Evolutionary conservation across 1,140 invertebrate genomes (phyloP), one percentile per base, ranked within the genome.

Genomic region (Drosophila rufa): DNA sequence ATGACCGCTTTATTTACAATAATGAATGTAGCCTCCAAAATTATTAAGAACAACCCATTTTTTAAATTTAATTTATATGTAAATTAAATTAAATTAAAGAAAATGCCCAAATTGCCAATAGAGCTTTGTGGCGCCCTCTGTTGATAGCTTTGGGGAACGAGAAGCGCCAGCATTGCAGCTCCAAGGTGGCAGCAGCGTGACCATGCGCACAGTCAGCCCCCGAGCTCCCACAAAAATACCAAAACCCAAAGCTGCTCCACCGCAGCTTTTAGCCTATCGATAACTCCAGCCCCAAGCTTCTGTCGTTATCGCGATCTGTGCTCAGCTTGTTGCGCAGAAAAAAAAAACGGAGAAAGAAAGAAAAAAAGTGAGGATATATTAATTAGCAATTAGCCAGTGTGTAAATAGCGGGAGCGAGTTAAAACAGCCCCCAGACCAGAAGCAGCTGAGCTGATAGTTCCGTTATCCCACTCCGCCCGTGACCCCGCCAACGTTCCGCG

Each of bases 351-450:
- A 78, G 67, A 65, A 64, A 69, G 43, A 45, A 36, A 36, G 48
- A 67, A 77, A 75, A 56, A 66, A 75, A 62, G 48, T 36, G 27
- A 64, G 56, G 30, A 46, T 47, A 68, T 55, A 79, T 80, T 80
- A 81, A 85, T 79, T 75, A 58, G 51, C 78, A 47, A 57, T 55
- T 40, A 40, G 14, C 38, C 38, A 40, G 53, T 25, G 67, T 64
- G 82, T 62, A 85, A 85, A 86, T 70, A 85, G 4, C 8, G 53
- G 4, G 64, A 60, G 59, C 74, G 67, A 51, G 60, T 58, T 58
- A 57, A 74, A 82, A 55, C 67, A 73, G 67, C 22, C 22, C 40
- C 64, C 22, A 17, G 40, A 40, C 53, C 12, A n/a, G 19, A 61
- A 84, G 57, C 69, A 79, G 47, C 70, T 60, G 57, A 47, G 62